Evolutionary conservation across 92 coral and sea anemone genomes (phyloP).

Genomic region (Virgularia gustaviana): DNA sequence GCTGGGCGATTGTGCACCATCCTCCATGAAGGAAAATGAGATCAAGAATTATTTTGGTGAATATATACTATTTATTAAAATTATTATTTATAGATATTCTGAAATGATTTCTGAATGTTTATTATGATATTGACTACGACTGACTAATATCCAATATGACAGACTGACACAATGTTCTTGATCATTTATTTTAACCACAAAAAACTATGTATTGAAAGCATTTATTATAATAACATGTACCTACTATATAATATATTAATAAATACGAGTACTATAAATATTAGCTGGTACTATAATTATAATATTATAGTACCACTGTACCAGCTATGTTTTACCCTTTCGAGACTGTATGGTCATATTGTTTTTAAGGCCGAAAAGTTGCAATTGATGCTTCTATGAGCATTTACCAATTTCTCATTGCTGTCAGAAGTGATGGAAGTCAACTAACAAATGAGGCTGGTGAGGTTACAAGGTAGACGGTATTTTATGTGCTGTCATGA

Average conservation of each 20-base stretch:
- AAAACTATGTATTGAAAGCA: no score
- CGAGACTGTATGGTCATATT: no score
- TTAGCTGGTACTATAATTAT: no score
- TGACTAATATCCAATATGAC: background rate
- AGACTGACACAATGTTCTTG: no score
- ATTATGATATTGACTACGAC: background rate
- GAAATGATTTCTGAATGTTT: background rate
- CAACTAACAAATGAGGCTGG: constrained; percentile 98
- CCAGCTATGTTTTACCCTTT: no score
- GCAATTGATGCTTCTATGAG: constrained; percentile 99
- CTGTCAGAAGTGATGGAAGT: constrained; percentile 98
- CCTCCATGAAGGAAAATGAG: constrained; percentile 87
- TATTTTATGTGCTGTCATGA: background rate
- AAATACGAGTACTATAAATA: no score
- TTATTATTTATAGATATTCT: background rate
- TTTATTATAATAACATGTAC: no score
- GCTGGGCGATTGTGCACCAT: constrained; percentile 90
- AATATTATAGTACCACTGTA: no score
- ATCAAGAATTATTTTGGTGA: constrained; percentile 95
- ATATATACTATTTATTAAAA: background rate
- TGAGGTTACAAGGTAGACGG: constrained; percentile 77
- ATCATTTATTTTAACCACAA: no score
- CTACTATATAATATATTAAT: no score
- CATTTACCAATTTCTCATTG: constrained; percentile 94
- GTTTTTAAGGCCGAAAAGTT: constrained; percentile 77